Conservation (phyloP, 1,140 invertebrate species). For the Drosophila kepulauana region DNA sequence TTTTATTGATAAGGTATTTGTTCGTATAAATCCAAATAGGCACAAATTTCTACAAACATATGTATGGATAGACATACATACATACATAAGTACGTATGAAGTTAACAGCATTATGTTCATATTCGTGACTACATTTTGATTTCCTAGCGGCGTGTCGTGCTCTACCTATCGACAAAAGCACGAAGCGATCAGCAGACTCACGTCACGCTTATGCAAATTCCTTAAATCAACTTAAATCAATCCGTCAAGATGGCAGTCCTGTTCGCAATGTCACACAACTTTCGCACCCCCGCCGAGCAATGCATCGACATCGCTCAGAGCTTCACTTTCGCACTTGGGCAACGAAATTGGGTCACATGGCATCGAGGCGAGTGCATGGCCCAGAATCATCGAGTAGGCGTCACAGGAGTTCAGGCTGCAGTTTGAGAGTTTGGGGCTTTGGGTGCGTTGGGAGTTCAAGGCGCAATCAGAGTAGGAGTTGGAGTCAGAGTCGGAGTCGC, state of each 20-base stretch:
- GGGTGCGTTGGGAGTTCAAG: too few species aligned
- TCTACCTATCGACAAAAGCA: not conserved
- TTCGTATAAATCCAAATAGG: not conserved
- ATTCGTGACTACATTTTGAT: slow-evolving; percentile 3
- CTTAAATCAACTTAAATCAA: not conserved
- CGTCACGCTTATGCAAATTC: not conserved
- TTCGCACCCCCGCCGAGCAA: not conserved
- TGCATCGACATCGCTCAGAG: slow-evolving; percentile 25
- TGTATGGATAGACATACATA: not conserved
- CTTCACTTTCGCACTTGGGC: slow-evolving; percentile 63
- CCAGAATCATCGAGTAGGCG: slow-evolving; percentile 42
- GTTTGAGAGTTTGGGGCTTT: too few species aligned
- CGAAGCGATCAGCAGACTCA: not conserved
- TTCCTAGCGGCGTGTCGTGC: not conserved
- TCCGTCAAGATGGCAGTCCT: not conserved
- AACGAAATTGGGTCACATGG: slow-evolving; percentile 70
- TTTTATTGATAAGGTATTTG: not conserved
- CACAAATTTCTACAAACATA: not conserved
- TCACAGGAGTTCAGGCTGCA: slow-evolving; percentile 3
- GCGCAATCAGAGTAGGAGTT: not conserved
- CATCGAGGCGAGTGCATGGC: slow-evolving; percentile 33
- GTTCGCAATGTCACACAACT: not conserved
- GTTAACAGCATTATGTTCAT: not conserved
- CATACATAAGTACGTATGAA: not conserved
- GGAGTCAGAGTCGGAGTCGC: slow-evolving; percentile 5